Base-by-base conservation (phyloP, 2,888 invertebrate genomes). In the Teinopalpus imperialis region DNA sequence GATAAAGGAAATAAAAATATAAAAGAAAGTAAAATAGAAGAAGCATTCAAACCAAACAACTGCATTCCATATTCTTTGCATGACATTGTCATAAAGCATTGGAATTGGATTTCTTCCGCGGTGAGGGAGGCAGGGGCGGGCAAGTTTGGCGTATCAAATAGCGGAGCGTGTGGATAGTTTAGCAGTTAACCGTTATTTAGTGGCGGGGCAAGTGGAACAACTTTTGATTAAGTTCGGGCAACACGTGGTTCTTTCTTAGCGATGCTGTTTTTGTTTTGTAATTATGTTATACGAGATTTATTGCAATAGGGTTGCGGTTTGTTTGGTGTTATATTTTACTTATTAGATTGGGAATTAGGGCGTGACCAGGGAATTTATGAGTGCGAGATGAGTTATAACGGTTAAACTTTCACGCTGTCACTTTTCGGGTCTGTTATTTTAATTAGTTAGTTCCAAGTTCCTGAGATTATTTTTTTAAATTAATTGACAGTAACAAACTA, bases 271-370 rank as follows among this genome's bases (percentile, higher is more conserved):
- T 36, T 43, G 43, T 36, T 37, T 30, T 18, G 29, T 48, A 36
- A 51, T 51, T 51, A 48, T 45, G 42, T 44, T 48, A 45, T 44
- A 30, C 13, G 32, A 37, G 48, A 48, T 48, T 48, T 26, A 36
- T 44, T 48, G 9, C 14, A 2, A 21, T 23, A 14, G 9, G 16
- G 16, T 14, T 21, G 12, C 12, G 6, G 10, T 23, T 23, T 13
- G 7, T n/a, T 13, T 6, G 9, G n/a, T 26, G n/a, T n/a, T n/a
- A n/a, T n/a, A n/a, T n/a, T n/a, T n/a, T n/a, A n/a, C n/a, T n/a
- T n/a, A n/a, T n/a, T n/a, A n/a, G n/a, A n/a, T n/a, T n/a, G n/a
- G n/a, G n/a, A n/a, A n/a, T n/a, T n/a, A n/a, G n/a, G n/a, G n/a
- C n/a, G n/a, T n/a, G n/a, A n/a, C n/a, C n/a, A n/a, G n/a, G n/a